phyloP scores from a whole-genome alignment of 2,113 vertebrate genomes.

The Illadopsis cleaveri region DNA sequence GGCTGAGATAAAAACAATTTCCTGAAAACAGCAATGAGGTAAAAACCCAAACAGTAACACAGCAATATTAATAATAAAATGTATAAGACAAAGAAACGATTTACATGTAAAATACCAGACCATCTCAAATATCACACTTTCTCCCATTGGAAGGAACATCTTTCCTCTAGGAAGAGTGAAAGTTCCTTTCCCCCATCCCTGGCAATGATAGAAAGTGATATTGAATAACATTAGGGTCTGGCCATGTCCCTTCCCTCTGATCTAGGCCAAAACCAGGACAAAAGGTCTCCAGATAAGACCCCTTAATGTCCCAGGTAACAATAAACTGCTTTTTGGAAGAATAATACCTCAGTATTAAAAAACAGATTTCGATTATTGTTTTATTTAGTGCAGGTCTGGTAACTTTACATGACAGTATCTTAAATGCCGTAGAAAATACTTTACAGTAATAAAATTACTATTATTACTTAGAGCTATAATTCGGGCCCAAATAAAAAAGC shows the following conservation, averaged over 20 bases:
- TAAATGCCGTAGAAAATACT: not conserved
- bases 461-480: not conserved
- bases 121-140: not conserved
- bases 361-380: not conserved
- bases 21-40: not conserved
- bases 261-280: not conserved
- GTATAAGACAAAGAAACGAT: not conserved
- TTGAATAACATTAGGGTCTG: not conserved
- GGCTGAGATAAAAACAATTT: not conserved
- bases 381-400: not conserved
- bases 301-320: not conserved
- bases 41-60: not conserved
- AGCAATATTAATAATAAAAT: not conserved
- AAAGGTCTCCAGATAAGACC: not conserved
- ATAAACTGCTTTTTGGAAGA: not conserved
- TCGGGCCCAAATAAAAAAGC: not conserved
- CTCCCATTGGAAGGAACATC: not conserved
- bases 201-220: not conserved
- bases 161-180: not conserved
- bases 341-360: not conserved
- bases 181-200: not conserved
- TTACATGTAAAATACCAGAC: not conserved
- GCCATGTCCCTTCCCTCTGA: rapidly evolving
- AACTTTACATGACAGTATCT: not conserved
- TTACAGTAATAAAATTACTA: not conserved